Base-by-base conservation (phyloP, 1,140 invertebrate species). In the Onthophagus taurus region DNA sequence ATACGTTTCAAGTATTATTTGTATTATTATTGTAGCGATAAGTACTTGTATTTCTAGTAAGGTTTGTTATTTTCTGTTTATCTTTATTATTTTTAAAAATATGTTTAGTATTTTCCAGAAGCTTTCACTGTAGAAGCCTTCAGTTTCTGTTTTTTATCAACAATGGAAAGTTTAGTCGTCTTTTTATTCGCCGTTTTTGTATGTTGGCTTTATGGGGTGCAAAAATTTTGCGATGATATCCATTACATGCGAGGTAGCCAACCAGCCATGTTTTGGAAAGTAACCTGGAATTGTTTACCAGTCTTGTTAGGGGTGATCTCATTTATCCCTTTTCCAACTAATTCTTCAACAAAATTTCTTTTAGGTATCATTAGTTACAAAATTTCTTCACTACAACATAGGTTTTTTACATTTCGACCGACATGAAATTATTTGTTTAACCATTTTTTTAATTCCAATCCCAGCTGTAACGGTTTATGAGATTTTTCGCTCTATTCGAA, bases 181-280 rank as follows among this genome's bases (percentile, higher is more conserved):
- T 1, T 37, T 7, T n/a, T 18, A 6, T 23, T 20, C 7, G 13
- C 18, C 9, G 17, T 44, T 3, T 23, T 44, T 29, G 24, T 35
- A n/a, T 29, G 31, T 19, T 44, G 42, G 42, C 21, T 45, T 13
- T 45, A 45, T n/a, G 21, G 35, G 3, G 26, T 39, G 9, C 24
- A 38, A 26, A 45, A 29, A 39, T 13, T 45, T 17, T 31, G 35
- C 13, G 44, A 45, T 12, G 44, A 45, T 24, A 20, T 45, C 21
- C 35, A 45, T 23, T 45, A 21, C 18, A 9, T 39, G 12, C 13
- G n/a, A 20, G 44, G 44, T 14, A 6, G 16, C 12, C 44, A 45
- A 31, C 44, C 44, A 1, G 21, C 35, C 11, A 38, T 31, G 21
- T 45, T 31, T 14, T 45, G 44, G 44, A 45, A 45, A 12, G 23